phyloP scores from a whole-genome alignment of 2,797 vertebrate species.

The Microhierax caerulescens region DNA sequence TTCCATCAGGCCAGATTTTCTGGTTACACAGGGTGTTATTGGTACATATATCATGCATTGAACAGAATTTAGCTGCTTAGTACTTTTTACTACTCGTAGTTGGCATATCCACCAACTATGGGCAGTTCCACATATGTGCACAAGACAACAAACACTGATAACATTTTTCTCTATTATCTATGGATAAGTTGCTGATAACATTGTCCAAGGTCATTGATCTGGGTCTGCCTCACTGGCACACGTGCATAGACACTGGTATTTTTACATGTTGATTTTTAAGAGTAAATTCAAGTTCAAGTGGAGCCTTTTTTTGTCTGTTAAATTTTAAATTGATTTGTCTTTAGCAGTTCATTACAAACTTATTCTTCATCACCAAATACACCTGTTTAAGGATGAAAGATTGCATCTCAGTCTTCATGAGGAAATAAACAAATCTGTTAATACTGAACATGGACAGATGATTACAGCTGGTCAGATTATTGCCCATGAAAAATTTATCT shows the following conservation, averaged over 20 bases:
- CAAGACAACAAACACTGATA: neutral
- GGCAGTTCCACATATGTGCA: neutral
- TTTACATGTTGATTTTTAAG: neutral
- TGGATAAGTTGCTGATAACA: neutral
- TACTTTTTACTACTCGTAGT: neutral
- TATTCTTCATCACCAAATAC: neutral
- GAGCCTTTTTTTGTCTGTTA: neutral
- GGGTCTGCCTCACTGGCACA: neutral
- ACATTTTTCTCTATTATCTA: neutral
- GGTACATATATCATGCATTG: neutral
- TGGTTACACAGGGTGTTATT: neutral
- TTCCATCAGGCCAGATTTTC: neutral
- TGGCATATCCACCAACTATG: neutral
- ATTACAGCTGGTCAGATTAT: slow-evolving; percentile 28
- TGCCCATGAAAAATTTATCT: slow-evolving; percentile 6
- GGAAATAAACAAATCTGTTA: slow-evolving; percentile 18
- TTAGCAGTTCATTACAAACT: neutral
- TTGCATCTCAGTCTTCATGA: neutral
- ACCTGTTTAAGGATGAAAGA: neutral
- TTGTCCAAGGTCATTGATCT: neutral
- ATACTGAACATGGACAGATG: neutral
- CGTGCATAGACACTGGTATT: neutral
- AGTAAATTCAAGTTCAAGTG: neutral
- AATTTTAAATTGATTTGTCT: neutral
- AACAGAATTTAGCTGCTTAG: neutral